Evolutionary conservation across 2,113 vertebrate species (phyloP).

Genomic region (Hyla sarda): DNA sequence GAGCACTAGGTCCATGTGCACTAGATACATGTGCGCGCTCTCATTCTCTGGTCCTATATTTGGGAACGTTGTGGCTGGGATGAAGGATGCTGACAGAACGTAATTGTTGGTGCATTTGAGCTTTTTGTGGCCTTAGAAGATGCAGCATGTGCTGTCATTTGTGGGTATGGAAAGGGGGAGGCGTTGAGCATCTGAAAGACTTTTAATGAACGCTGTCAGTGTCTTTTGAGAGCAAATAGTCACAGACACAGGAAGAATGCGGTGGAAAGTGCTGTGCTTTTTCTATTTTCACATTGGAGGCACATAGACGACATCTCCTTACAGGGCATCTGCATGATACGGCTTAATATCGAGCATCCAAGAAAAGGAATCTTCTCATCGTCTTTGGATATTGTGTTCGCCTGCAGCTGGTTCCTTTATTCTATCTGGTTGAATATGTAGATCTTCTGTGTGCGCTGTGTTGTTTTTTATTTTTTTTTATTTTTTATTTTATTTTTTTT

Average conservation of each 20-base stretch:
- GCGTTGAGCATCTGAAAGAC: constrained; percentile 74
- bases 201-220: constrained; percentile 76
- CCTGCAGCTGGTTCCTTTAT: constrained; percentile 67
- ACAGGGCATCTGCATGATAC: constrained; percentile 13
- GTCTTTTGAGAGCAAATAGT: constrained; percentile 72
- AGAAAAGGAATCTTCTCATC: constrained; percentile 49
- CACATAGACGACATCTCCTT: constrained; percentile 67
- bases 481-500: constrained; percentile 59
- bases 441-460: constrained; percentile 74
- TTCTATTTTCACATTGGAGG: constrained; percentile 68
- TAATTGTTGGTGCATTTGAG: constrained; percentile 29
- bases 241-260: constrained; percentile 64
- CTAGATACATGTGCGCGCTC: neutral
- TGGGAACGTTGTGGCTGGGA: neutral
- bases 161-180: constrained; percentile 73
- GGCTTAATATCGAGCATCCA: neutral
- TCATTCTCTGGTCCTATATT: neutral
- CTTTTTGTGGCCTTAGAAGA: constrained; percentile 60
- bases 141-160: constrained; percentile 69
- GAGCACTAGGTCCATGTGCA: neutral
- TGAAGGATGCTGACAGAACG: neutral
- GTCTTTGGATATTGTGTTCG: constrained; percentile 57
- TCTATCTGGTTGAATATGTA: constrained; percentile 74
- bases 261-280: constrained; percentile 69
- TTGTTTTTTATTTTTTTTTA: constrained; percentile 47